phyloP scores from a whole-genome alignment of 1,140 invertebrate genomes.

The Phymastichus coffea region DNA sequence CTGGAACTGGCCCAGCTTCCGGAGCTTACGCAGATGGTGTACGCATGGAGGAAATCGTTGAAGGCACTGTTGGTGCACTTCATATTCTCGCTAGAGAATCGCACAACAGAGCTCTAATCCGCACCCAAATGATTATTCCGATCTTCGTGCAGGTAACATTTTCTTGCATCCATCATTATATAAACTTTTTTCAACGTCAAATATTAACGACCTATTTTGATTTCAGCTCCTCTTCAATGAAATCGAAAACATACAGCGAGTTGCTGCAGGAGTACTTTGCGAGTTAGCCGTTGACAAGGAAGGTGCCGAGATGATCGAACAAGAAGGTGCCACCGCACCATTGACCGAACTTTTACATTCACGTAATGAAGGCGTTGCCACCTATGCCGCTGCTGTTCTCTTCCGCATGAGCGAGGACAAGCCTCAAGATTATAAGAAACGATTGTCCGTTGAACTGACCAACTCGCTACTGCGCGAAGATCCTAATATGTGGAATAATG shows the following conservation, averaged over 20 bases:
- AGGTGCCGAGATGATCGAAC: constrained; percentile 95
- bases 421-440: constrained; percentile 96
- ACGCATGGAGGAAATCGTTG: constrained; percentile 97
- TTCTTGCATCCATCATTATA: constrained; percentile 1
- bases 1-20: constrained; percentile 64
- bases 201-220: not conserved
- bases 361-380: constrained; percentile 89
- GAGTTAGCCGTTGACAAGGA: constrained; percentile 95
- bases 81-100: constrained; percentile 94
- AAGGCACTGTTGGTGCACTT: constrained; percentile 94
- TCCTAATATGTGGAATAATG: constrained; percentile 79
- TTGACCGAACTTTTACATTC: constrained; percentile 94
- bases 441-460: constrained; percentile 92
- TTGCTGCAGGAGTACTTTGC: constrained; percentile 93
- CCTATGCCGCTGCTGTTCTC: constrained; percentile 93
- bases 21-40: constrained; percentile 92
- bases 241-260: constrained; percentile 96
- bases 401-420: constrained; percentile 99
- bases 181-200: not conserved
- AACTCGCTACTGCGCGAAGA: constrained; percentile 90
- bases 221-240: constrained; percentile 86
- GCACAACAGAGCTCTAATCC: constrained; percentile 88
- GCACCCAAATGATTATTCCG: constrained; percentile 89
- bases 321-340: constrained; percentile 93
- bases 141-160: constrained; percentile 84